These are phyloP conservation scores for Amphipoea lucens DNA, from an alignment of 2,888 invertebrate genomes.

Conservation along the genomic window DNA sequence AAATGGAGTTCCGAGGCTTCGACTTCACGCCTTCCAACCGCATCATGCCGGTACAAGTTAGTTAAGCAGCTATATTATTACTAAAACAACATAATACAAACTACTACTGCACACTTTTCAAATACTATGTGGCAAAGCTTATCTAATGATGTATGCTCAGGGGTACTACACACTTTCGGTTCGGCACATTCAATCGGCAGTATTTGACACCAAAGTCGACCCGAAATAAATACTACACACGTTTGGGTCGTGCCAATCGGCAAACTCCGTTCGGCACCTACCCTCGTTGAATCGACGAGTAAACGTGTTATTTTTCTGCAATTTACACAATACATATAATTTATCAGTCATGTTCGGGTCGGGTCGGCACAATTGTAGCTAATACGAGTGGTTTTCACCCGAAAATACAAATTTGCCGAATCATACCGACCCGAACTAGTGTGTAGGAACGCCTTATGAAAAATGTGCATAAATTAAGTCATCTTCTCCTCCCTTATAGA, in stretches of 20 bases:
- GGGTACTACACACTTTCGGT: not conserved
- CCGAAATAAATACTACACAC: not conserved
- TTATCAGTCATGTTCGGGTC: not conserved
- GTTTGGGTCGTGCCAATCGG: not conserved
- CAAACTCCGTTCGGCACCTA: not conserved
- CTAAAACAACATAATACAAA: not conserved
- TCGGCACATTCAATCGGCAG: not conserved
- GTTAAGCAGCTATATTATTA: not conserved
- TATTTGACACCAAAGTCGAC: not conserved
- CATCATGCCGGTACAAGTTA: conserved; percentile 69
- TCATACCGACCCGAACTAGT: not conserved
- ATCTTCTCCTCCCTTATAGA: conserved; percentile 68
- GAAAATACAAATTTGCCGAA: too few relatives aligned
- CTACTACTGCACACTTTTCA: not conserved
- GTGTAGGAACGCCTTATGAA: not conserved
- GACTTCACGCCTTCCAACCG: conserved; percentile 67
- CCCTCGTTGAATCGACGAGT: not conserved
- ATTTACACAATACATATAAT: not conserved
- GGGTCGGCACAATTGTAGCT: not conserved
- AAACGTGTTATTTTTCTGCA: not conserved
- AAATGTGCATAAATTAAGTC: not conserved
- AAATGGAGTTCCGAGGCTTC: conserved; percentile 77
- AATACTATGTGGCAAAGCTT: not conserved
- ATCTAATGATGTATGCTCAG: not conserved
- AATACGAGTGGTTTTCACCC: too few relatives aligned